Conservation (phyloP, 2,113 vertebrate genomes). For the Terrapene triunguis region DNA sequence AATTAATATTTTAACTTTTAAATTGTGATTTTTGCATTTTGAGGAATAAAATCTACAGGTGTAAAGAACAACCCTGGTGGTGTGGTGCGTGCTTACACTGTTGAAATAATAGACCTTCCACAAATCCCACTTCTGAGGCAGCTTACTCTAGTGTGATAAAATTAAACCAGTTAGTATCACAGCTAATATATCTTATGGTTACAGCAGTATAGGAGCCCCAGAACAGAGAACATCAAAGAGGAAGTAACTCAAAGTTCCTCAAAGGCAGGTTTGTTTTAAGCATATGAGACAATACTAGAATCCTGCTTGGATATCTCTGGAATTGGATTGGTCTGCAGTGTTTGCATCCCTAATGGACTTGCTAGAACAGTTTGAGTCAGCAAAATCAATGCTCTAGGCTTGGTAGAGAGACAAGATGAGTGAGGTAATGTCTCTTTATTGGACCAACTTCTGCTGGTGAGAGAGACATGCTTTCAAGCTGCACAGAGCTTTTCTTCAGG, state of each 20-base stretch:
- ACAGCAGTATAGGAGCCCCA: not conserved
- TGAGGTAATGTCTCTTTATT: too few species aligned
- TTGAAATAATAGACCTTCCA: not conserved
- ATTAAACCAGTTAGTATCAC: not conserved
- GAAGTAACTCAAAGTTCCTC: not conserved
- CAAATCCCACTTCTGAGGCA: not conserved
- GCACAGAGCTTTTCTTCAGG: not conserved
- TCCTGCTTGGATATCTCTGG: not conserved
- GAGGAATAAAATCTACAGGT: not conserved
- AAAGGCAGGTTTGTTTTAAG: not conserved
- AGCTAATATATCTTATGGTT: not conserved
- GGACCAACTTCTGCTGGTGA: not conserved
- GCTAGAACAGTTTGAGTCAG: not conserved
- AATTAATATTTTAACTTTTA: not conserved
- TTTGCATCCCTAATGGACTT: not conserved
- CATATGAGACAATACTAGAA: not conserved
- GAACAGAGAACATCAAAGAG: not conserved
- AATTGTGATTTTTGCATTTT: not conserved
- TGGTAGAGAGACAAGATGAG: not conserved
- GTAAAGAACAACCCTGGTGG: not conserved
- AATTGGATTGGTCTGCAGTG: not conserved
- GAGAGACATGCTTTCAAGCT: not conserved
- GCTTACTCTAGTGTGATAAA: not conserved
- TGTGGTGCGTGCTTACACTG: not conserved
- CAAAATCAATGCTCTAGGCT: not conserved